These are phyloP conservation scores for roundworm (Caenorhabditis elegans) DNA, from an alignment of 1,140 invertebrate species.

Conservation along the genomic window DNA sequence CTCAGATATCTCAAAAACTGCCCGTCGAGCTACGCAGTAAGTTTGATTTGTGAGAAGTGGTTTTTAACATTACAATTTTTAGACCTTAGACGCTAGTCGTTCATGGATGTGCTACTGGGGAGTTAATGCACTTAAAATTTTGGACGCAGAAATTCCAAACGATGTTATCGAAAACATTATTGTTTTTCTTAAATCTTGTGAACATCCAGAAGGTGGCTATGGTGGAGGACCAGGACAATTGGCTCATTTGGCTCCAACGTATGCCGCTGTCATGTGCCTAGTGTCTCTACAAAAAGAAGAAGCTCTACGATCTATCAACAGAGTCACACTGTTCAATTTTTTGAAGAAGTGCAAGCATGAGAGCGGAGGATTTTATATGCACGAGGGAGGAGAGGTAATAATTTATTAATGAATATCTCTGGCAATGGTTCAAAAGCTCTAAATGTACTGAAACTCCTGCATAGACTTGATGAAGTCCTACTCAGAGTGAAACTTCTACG, in stretches of 20 bases:
- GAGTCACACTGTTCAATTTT: constrained; percentile 35
- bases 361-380: constrained; percentile 86
- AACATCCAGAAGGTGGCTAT: constrained; percentile 44
- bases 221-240: constrained; percentile 81
- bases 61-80: background rate
- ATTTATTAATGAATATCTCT: constrained; percentile 76
- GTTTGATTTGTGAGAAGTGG: background rate
- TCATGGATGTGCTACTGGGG: constrained; percentile 52
- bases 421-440: no score
- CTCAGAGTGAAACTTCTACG: no score
- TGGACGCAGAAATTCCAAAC: constrained; percentile 30
- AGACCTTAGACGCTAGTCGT: constrained; percentile 49
- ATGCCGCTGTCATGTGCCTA: constrained; percentile 89
- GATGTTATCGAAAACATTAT: constrained; percentile 22
- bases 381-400: constrained; percentile 77
- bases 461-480: no score
- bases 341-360: constrained; percentile 71
- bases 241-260: constrained; percentile 90
- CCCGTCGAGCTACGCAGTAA: constrained; percentile 24
- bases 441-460: no score
- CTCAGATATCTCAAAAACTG: constrained; percentile 27
- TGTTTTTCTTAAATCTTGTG: constrained; percentile 46
- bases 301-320: constrained; percentile 69
- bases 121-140: constrained; percentile 39
- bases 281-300: constrained; percentile 82